These are phyloP conservation scores for Micromussa lordhowensis DNA, from an alignment of 92 coral and sea anemone species.

Conservation along the genomic window DNA sequence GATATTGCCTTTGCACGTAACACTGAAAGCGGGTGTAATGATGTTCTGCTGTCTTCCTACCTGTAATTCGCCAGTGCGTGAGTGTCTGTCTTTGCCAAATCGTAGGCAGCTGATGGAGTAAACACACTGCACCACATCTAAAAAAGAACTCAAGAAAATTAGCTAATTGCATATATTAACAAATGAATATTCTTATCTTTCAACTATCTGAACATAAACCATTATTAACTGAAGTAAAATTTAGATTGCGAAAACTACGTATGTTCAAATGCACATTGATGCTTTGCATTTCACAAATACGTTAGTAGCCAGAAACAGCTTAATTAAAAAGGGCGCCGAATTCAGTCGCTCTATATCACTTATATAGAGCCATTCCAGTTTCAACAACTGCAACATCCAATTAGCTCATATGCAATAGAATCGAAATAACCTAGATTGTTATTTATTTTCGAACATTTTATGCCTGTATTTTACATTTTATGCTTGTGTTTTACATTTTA, in stretches of 20 bases:
- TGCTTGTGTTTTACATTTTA: no score
- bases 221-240: not conserved
- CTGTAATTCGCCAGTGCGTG: slow-evolving; percentile 71
- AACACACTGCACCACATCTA: slow-evolving; percentile 52
- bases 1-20: no score
- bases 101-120: slow-evolving; percentile 21
- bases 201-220: not conserved
- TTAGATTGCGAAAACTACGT: not conserved
- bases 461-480: no score
- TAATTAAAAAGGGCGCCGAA: not conserved
- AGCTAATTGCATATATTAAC: not conserved
- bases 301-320: no score
- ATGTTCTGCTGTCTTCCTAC: slow-evolving; percentile 21
- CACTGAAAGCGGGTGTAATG: no score
- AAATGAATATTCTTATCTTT: no score
- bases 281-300: no score
- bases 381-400: no score
- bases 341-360: not conserved
- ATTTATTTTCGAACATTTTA: no score
- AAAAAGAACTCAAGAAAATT: not conserved
- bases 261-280: no score
- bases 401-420: no score
- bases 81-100: slow-evolving; percentile 30
- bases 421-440: no score
- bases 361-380: not conserved